These are phyloP conservation scores for Zaprionus lineosus DNA, from an alignment of 2,888 invertebrate species.

Conservation along the genomic window DNA sequence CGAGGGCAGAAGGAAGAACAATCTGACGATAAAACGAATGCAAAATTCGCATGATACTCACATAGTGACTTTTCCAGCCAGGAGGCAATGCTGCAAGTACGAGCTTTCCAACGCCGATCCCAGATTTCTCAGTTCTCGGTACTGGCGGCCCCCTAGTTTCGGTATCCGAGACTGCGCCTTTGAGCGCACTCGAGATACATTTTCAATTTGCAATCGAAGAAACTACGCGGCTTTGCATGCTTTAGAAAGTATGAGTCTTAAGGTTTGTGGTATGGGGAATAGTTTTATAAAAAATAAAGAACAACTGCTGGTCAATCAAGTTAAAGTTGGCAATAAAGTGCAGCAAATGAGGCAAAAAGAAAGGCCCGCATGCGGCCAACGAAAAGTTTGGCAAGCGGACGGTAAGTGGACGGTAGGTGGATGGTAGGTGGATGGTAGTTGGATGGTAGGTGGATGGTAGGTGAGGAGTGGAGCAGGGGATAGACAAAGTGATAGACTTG, in stretches of 20 bases:
- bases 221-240: conserved; percentile 35
- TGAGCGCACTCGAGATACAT: conserved; percentile 53
- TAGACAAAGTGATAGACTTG: conserved; percentile 67
- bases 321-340: conserved; percentile 41
- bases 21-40: conserved; percentile 44
- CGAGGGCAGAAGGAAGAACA: conserved; percentile 1
- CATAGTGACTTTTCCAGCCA: conserved; percentile 36
- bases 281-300: conserved; percentile 18
- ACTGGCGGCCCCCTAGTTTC: conserved; percentile 7
- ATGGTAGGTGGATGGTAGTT: too few species aligned
- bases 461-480: too few species aligned
- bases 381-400: too few species aligned
- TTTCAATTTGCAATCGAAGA: conserved; percentile 60
- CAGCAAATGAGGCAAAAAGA: conserved; percentile 46
- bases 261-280: conserved; percentile 35
- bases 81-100: too few species aligned
- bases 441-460: too few species aligned
- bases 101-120: background rate
- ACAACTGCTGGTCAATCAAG: conserved; percentile 52
- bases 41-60: conserved; percentile 52
- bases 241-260: conserved; percentile 57
- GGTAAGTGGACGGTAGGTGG: too few species aligned
- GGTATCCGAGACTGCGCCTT: conserved; percentile 32
- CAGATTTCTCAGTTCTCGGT: conserved; percentile 1
- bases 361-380: conserved; percentile 39